phyloP scores from a whole-genome alignment of 2,113 vertebrate species.

The Peromyscus californicus region DNA sequence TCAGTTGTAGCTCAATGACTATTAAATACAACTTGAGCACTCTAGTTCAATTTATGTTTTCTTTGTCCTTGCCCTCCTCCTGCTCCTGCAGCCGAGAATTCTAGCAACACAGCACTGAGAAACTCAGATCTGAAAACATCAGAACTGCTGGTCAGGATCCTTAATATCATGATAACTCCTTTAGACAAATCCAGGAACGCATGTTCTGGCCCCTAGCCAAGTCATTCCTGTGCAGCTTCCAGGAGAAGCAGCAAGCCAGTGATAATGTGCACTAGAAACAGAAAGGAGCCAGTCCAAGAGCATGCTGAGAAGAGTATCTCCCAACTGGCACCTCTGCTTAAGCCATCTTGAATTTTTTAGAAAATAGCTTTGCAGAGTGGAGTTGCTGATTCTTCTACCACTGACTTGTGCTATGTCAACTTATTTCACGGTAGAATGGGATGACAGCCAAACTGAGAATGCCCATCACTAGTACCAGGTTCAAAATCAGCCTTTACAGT shows the following conservation, averaged over 20 bases:
- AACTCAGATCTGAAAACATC: neutral
- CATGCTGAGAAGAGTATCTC: neutral
- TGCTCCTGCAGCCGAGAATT: neutral
- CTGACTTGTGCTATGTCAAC: constrained; percentile 31
- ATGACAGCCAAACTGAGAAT: neutral
- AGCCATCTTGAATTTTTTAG: neutral
- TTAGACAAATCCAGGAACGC: neutral
- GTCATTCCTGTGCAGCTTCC: neutral
- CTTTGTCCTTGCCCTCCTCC: neutral
- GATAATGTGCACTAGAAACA: neutral
- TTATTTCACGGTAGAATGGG: constrained; percentile 7
- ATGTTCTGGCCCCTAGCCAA: neutral
- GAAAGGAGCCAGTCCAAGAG: neutral
- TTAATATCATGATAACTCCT: constrained; percentile 53
- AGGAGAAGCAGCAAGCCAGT: constrained; percentile 23
- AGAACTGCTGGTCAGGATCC: neutral
- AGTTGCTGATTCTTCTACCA: constrained; percentile 7
- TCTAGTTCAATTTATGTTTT: constrained; percentile 25
- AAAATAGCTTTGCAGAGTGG: constrained; percentile 22
- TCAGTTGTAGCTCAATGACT: neutral
- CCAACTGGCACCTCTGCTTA: neutral
- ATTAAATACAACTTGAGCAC: neutral
- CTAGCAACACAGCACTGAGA: neutral
- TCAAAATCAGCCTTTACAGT: neutral
- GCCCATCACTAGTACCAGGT: neutral